phyloP scores from a whole-genome alignment of 2,888 invertebrate species.

The Volucella bombylans region DNA sequence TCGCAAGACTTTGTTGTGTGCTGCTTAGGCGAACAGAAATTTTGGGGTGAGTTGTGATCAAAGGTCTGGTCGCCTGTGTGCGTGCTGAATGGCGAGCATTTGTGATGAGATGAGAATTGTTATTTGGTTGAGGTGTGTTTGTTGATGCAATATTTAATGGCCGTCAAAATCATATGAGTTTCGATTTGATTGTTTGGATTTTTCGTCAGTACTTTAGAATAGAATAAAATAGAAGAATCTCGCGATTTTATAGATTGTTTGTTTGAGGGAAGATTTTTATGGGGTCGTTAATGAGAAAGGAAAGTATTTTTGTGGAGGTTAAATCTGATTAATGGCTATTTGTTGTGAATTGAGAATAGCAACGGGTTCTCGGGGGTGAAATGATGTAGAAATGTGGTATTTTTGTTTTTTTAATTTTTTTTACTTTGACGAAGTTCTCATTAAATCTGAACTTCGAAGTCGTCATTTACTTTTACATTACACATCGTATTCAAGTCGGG shows the following conservation, averaged over 20 bases:
- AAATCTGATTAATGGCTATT: too few species aligned
- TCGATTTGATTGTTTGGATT: constrained; percentile 3
- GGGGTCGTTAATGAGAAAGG: constrained; percentile 1
- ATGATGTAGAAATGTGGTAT: too few species aligned
- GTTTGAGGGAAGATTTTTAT: constrained; percentile 35
- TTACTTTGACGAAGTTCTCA: too few species aligned
- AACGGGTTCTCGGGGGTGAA: too few species aligned
- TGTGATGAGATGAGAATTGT: constrained; percentile 22
- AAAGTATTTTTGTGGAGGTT: neutral
- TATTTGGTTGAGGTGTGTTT: constrained; percentile 46
- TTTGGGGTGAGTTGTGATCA: neutral
- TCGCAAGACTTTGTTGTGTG: neutral
- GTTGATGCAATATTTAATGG: constrained; percentile 60
- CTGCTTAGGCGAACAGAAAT: neutral
- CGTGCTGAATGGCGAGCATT: constrained; percentile 1
- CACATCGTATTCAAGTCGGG: too few species aligned
- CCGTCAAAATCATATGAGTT: constrained; percentile 40
- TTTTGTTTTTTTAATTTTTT: too few species aligned
- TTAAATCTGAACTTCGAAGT: too few species aligned
- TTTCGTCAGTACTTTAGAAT: neutral
- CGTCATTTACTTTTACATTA: too few species aligned
- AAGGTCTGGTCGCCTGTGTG: neutral
- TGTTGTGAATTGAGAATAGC: too few species aligned
- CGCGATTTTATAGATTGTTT: constrained; percentile 18
- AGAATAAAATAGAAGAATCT: neutral